These are phyloP conservation scores for Microtus ochrogaster DNA, from an alignment of 2,113 vertebrate species.

Conservation along the genomic window DNA sequence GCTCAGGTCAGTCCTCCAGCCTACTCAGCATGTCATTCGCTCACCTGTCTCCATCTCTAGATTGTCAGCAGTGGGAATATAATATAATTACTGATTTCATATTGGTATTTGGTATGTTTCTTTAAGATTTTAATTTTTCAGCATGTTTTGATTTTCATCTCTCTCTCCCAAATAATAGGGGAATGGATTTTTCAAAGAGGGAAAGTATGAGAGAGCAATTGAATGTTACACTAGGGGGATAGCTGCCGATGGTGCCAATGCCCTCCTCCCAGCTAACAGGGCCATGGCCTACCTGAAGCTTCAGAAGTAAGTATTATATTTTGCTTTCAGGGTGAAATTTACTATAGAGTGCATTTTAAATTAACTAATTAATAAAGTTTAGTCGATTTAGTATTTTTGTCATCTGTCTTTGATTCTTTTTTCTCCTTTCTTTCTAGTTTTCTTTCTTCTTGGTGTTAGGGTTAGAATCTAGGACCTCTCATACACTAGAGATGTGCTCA, in stretches of 20 bases:
- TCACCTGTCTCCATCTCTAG: too few species aligned
- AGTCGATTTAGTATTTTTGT: not conserved
- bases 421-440: not conserved
- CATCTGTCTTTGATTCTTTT: not conserved
- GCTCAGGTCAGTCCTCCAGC: too few species aligned
- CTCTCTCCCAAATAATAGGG: conserved; percentile 87
- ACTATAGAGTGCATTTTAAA: not conserved
- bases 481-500: not conserved
- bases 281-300: conserved; percentile 97
- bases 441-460: not conserved
- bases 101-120: not conserved
- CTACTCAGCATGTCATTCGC: not conserved
- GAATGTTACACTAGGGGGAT: conserved; percentile 95
- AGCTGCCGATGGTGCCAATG: conserved; percentile 93
- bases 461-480: not conserved
- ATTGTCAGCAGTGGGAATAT: not conserved
- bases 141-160: conserved; percentile 17
- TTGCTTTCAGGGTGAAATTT: conserved; percentile 11
- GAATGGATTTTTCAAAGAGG: conserved; percentile 97
- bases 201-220: conserved; percentile 93
- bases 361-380: conserved; percentile 39
- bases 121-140: conserved; percentile 42
- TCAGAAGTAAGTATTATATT: conserved; percentile 88
- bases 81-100: not conserved
- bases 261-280: conserved; percentile 96